phyloP scores from a whole-genome alignment of 2,888 invertebrate species.

The Mactromeris polynyma region DNA sequence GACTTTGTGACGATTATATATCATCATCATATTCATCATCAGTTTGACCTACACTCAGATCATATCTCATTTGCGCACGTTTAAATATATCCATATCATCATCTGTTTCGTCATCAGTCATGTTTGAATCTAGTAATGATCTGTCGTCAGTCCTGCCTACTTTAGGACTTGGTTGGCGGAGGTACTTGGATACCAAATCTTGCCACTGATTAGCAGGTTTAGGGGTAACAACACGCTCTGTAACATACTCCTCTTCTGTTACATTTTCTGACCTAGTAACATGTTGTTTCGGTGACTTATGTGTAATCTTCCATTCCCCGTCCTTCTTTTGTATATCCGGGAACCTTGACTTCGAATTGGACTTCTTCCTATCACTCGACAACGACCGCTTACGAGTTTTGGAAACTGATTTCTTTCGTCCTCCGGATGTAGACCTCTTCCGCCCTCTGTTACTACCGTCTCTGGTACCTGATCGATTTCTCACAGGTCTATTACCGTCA shows the following conservation, averaged over 20 bases:
- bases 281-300: constrained; percentile 22
- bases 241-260: constrained; percentile 44
- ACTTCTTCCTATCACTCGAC: constrained; percentile 41
- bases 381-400: constrained; percentile 44
- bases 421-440: constrained; percentile 35
- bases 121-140: constrained; percentile 63
- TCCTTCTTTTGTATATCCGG: constrained; percentile 63
- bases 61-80: constrained; percentile 54
- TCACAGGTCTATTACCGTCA: constrained; percentile 25
- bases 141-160: constrained; percentile 57
- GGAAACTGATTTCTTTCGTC: constrained; percentile 14
- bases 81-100: constrained; percentile 77
- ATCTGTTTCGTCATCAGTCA: constrained; percentile 74
- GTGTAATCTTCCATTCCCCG: constrained; percentile 25
- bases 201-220: constrained; percentile 58
- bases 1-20: too few relatives aligned
- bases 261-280: constrained; percentile 22
- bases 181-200: constrained; percentile 65
- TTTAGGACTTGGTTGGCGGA: constrained; percentile 61
- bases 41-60: constrained; percentile 6
- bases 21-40: constrained; percentile 29
- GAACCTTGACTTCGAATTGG: constrained; percentile 51
- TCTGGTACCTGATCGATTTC: constrained; percentile 35
- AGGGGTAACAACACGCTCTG: constrained; percentile 48
- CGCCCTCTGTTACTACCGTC: constrained; percentile 28